Evolutionary conservation across 1,140 invertebrate species (phyloP), one percentile per base, ranked within the genome.

Genomic region (Stegodyphus mimosarum): DNA sequence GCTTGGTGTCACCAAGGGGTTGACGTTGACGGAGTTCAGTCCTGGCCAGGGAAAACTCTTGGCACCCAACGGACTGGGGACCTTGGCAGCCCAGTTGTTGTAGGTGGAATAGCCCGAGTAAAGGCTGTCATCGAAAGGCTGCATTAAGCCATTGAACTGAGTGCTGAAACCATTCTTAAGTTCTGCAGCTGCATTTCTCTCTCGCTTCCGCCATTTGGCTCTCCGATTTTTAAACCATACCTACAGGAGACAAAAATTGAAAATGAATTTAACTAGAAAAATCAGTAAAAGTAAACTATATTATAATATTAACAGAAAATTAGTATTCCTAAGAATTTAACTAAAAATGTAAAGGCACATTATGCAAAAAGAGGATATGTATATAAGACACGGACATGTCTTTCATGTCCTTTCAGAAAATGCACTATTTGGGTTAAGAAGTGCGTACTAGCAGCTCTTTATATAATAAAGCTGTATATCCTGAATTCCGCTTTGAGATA

Each of bases 171-270:
- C 96, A 53, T 95, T 94, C 90, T 97, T 97, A 90, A 97, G 96
- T 88, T 96, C 95, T 0, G 94, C 84, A 52, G 95, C 96, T 4
- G 96, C 96, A 90, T 99, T 99, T 0, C 98, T 92, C 90, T 99
- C 98, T 49, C 98, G 94, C 91, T 99, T 99, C 88, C 98, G 93
- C 98, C 98, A 99, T 92, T 99, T 99, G 88, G 98, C 98, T 87
- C 98, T 93, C 52, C 98, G 90, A 89, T 94, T 94, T 89, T 94
- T 94, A 89, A 94, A 94, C 93, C 93, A 94, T n/a, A 99, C 98
- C 98, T 99, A 93, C 6, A 87, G 80, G 17, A 33, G 18, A 69
- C 64, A 33, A 55, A 75, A 17, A 73, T 15, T 67, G 18, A n/a
- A 33, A 33, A 33, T 33, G 33, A 1, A 33, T 1, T 33, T 33